A percentile compares a stretch with the other conserved stretches of the same genome.
Conservation (phyloP, 92 coral and sea anemone species). For the Micromussa lordhowensis region DNA sequence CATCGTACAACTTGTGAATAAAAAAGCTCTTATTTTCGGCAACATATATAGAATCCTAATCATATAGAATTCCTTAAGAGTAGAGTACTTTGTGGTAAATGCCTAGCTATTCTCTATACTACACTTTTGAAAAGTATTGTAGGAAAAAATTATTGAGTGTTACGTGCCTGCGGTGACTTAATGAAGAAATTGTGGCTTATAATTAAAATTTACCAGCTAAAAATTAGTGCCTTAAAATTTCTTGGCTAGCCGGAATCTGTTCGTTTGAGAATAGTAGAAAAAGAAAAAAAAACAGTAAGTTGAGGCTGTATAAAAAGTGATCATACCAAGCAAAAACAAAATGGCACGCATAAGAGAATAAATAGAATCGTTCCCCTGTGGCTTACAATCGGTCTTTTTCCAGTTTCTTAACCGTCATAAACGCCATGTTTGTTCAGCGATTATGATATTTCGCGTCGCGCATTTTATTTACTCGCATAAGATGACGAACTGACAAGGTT, state of each 20-base stretch:
- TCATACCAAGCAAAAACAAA: not conserved
- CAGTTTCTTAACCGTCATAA: not conserved
- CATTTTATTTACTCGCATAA: not conserved
- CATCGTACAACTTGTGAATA: not conserved
- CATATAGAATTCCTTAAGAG: not conserved
- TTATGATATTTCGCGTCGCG: not conserved
- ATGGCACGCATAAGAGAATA: not conserved
- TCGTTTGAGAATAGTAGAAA: not conserved
- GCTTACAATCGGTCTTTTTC: not conserved
- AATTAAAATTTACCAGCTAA: not conserved
- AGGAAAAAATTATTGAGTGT: not conserved
- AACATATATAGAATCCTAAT: not conserved
- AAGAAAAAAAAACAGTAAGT: not conserved
- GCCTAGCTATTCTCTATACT: not conserved
- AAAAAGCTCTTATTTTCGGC: not conserved
- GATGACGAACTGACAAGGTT: not conserved
- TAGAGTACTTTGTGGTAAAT: not conserved
- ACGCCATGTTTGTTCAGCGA: not conserved
- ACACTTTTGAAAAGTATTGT: not conserved
- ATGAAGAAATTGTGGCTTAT: not conserved
- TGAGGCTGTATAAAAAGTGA: not conserved
- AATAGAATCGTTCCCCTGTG: not conserved
- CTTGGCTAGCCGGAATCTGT: not conserved
- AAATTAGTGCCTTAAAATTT: not conserved
- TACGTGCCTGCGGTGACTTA: not conserved